phyloP scores from a whole-genome alignment of 2,797 vertebrate species.

The Ptychadena robeensis region DNA sequence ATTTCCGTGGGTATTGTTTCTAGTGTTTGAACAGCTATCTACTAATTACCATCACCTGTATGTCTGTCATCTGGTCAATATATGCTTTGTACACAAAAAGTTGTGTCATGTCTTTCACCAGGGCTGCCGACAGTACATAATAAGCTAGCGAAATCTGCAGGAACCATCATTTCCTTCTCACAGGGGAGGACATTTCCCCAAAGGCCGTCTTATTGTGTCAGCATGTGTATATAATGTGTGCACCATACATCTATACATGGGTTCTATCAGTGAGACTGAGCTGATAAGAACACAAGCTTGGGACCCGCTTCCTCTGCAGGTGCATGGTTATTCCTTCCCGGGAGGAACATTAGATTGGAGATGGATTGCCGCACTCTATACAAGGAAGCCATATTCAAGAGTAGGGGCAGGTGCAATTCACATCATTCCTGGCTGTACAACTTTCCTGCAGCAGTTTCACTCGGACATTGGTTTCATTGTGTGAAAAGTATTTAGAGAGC shows the following conservation, averaged over 20 bases:
- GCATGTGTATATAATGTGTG: slow-evolving; percentile 18
- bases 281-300: slow-evolving; percentile 28
- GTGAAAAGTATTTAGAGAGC: neutral
- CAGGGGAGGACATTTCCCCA: slow-evolving; percentile 40
- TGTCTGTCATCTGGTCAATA: neutral
- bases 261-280: slow-evolving; percentile 10
- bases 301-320: slow-evolving; percentile 56
- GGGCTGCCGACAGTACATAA: slow-evolving; percentile 20
- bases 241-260: slow-evolving; percentile 25
- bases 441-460: neutral
- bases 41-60: neutral
- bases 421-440: neutral
- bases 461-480: neutral
- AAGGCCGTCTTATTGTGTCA: slow-evolving; percentile 51
- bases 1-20: neutral
- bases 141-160: slow-evolving; percentile 47
- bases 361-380: slow-evolving; percentile 8
- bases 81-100: neutral
- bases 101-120: slow-evolving; percentile 26
- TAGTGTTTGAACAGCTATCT: neutral
- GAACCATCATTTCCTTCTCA: slow-evolving; percentile 53
- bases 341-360: too few species aligned
- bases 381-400: neutral
- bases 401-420: slow-evolving; percentile 24
- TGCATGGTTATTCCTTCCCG: slow-evolving; percentile 34